Base-by-base conservation (phyloP, 2,888 invertebrate genomes). In the Diaperis boleti region DNA sequence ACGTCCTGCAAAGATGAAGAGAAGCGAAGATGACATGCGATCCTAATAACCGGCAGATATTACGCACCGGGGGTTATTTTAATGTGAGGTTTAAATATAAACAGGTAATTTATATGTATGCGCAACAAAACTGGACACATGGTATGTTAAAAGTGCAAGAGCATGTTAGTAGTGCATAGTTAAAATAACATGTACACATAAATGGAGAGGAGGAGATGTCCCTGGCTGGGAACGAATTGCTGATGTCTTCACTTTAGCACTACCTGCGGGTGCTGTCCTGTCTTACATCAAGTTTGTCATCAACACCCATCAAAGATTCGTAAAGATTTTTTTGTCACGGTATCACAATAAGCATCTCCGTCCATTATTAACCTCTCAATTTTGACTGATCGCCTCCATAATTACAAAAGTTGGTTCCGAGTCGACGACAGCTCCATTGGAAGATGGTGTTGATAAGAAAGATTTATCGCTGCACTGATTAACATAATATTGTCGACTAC, bases 401-500 rank as follows among this genome's bases (percentile, higher is more conserved):
- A 49, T 49, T 49, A 18, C 33, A 10, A 17, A 42, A 20, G 41
- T 42, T 8, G 18, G 20, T 17, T 42, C 41, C 10, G 4, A 20
- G 22, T 35, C 18, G 49, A 33, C 49, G 35, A 49, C 49, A 35
- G 49, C 35, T 49, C 17, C 33, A 33, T 33, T 33, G 8, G 41
- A 42, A 45, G 45, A 45, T 45, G 29, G 26, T 29, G 45, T 45
- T 6, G 45, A 45, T 45, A 50, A 52, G 26, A 52, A 10, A 31
- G 52, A 52, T 52, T 52, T 52, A 52, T 52, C 39, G 39, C 52
- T 22, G 11, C 31, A 17, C 45, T 20, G 17, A 45, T 45, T 45
- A 45, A 45, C 45, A 45, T 45, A 45, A 45, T 45, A 45, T 52
- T 41, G 41, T 52, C 52, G 52, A 39, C 18, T 50, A 29, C 41